Evolutionary conservation across 1,140 invertebrate species (phyloP).

Genomic region (Amyelois transitella): DNA sequence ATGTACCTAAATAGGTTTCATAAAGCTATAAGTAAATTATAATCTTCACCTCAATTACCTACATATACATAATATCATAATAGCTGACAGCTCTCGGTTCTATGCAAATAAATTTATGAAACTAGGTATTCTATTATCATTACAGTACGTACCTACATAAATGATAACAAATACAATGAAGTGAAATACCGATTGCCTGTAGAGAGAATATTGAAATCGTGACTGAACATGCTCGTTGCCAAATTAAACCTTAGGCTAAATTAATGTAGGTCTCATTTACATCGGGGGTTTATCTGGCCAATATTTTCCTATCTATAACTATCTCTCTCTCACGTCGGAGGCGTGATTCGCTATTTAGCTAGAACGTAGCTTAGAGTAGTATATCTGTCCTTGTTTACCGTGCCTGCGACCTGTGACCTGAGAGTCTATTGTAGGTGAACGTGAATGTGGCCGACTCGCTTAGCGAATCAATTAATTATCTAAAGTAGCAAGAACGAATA

Average conservation of each 20-base stretch:
- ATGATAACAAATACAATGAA: slow-evolving; percentile 52
- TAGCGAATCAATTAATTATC: slow-evolving; percentile 47
- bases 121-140: slow-evolving; percentile 38
- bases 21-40: no score
- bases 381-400: slow-evolving; percentile 58
- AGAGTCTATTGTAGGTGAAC: slow-evolving; percentile 65
- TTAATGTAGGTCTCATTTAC: slow-evolving; percentile 51
- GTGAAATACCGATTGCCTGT: slow-evolving; percentile 49
- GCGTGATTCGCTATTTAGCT: slow-evolving; percentile 66
- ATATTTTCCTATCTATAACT: slow-evolving; percentile 62
- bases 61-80: background rate
- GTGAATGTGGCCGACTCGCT: slow-evolving; percentile 55
- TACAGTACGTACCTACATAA: slow-evolving; percentile 37
- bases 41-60: no score
- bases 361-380: slow-evolving; percentile 46
- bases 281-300: slow-evolving; percentile 41
- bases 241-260: slow-evolving; percentile 42
- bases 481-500: slow-evolving; percentile 35
- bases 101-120: slow-evolving; percentile 35
- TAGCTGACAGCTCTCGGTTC: background rate
- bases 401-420: slow-evolving; percentile 61
- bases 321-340: slow-evolving; percentile 55
- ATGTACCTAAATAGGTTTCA: no score
- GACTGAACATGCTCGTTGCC: slow-evolving; percentile 22
- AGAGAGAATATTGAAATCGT: slow-evolving; percentile 56